phyloP scores from a whole-genome alignment of 2,797 vertebrate genomes.

The Tapera naevia region DNA sequence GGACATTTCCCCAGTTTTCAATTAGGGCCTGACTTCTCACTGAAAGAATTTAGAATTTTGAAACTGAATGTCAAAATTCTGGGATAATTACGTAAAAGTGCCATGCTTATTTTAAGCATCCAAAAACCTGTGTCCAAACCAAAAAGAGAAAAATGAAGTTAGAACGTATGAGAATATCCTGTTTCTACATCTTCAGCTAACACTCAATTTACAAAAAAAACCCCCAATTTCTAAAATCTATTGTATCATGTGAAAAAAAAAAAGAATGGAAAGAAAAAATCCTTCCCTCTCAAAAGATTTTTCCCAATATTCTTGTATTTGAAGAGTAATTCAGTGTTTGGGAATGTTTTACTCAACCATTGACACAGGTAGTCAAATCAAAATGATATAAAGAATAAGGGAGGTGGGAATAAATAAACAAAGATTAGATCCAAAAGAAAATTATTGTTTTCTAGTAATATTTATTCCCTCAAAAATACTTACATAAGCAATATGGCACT shows the following conservation, averaged over 20 bases:
- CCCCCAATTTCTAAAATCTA: neutral
- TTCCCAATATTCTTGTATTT: neutral
- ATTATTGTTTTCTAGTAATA: neutral
- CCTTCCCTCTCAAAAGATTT: neutral
- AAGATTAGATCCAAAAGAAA: neutral
- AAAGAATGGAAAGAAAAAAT: neutral
- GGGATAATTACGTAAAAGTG: neutral
- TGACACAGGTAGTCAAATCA: neutral
- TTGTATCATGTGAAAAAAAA: neutral
- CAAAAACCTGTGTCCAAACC: neutral
- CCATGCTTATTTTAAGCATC: neutral
- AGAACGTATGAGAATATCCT: neutral
- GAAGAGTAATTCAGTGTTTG: neutral
- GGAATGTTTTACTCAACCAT: neutral
- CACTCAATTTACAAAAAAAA: neutral
- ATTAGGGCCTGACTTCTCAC: neutral
- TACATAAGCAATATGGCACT: neutral
- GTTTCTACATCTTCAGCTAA: neutral
- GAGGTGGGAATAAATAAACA: neutral
- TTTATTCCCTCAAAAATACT: neutral
- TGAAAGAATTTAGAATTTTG: neutral
- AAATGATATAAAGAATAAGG: neutral
- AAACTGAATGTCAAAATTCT: neutral
- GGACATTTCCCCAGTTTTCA: neutral
- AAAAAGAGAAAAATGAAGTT: neutral